Evolutionary conservation across 2,888 invertebrate genomes (phyloP), one percentile per base, ranked within the genome.

Genomic region (Chrysina gloriosa): DNA sequence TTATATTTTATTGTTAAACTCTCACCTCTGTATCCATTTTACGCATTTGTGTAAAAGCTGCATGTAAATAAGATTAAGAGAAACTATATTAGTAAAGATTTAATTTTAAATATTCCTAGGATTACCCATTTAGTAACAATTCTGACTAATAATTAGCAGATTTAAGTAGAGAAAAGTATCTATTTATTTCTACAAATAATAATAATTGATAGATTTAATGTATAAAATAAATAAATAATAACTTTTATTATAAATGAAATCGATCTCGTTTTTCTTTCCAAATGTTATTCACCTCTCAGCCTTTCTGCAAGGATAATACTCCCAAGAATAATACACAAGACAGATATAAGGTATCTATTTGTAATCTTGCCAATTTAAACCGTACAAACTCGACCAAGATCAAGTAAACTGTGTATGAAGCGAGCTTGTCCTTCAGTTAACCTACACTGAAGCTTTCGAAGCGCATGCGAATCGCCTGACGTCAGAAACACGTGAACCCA

Each of bases 21-120:
- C 58, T 61, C 58, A 61, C 58, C 58, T 61, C 58, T 16, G 42
- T 27, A 25, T 61, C 58, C 58, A 58, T 39, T 16, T 42, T 39
- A 6, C 39, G 14, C 25, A 58, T 61, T 11, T 42, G n/a, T 42
- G 27, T 42, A 39, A 39, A 39, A 42, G 58, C 58, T 61, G 58
- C 58, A 42, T 61, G 58, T 27, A 61, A 61, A 61, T 27, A 45
- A 27, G 45, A 42, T 42, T 4, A 61, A 42, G 16, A n/a, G n/a
- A n/a, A n/a, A n/a, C n/a, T n/a, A n/a, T n/a, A n/a, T n/a, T n/a
- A n/a, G n/a, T n/a, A n/a, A n/a, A n/a, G n/a, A n/a, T n/a, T n/a
- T n/a, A n/a, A n/a, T n/a, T n/a, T n/a, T n/a, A n/a, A n/a, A n/a
- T n/a, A n/a, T n/a, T n/a, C n/a, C n/a, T n/a, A n/a, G n/a, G n/a